Evolutionary conservation across 2,113 vertebrate genomes (phyloP), one percentile per base, ranked within the genome.

Genomic region (Cacatua alba): DNA sequence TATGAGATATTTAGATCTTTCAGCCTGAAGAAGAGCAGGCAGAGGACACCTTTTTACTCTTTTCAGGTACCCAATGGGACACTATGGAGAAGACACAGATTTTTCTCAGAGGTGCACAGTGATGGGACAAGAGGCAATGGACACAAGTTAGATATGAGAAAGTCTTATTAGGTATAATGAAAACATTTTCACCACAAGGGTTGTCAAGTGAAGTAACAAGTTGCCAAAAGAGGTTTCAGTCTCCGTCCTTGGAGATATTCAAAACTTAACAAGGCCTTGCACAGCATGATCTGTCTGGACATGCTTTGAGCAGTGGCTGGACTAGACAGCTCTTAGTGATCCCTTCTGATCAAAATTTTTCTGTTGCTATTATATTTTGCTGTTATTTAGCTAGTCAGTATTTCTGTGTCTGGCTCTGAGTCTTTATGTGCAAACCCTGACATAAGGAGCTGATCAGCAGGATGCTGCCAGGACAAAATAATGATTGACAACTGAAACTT

Each of bases 181-280:
- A 91, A 86, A 80, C 43, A 43, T 1, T 11, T 64, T 59, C 39
- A 60, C 7, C 1, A 1, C 1, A 0, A 62, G 10, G 2, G 11
- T 67, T 35, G 17, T 49, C 57, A 71, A 71, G 46, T 2, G 4
- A 28, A 65, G 23, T 37, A 49, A 67, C 7, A 72, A 24, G 11
- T 49, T 39, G 26, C 25, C 70, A 57, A 46, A 77, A 63, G 15
- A 57, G 33, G 19, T 39, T 65, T 43, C 39, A 55, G 13, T 63
- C 19, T 53, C n/a, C 8, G 10, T 13, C 35, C 41, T 35, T 46
- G 28, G 33, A 72, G 14, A 31, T 29, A 63, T 1, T n/a, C 1
- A 67, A 62, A 74, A 64, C 17, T 75, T 33, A 63, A 57, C 8
- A 33, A 46, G 15, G 14, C 9, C 24, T 79, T 55, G 60, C 9